phyloP scores from a whole-genome alignment of 2,113 vertebrate species.

The Garra rufa region DNA sequence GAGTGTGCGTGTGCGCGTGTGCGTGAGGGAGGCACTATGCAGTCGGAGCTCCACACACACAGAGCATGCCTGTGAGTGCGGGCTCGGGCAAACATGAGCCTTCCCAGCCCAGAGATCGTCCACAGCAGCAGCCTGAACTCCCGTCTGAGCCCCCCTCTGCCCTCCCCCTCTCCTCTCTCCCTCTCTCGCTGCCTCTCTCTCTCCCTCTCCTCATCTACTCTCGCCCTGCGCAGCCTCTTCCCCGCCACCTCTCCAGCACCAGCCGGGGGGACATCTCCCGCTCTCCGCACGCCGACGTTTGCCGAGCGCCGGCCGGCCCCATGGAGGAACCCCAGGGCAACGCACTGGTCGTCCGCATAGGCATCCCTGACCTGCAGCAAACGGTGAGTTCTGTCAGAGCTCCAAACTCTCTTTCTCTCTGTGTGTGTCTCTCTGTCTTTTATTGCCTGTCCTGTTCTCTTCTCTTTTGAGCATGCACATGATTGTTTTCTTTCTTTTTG shows the following conservation, averaged over 20 bases:
- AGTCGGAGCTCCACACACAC: constrained; percentile 57
- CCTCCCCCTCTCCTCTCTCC: constrained; percentile 44
- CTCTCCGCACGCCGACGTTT: constrained; percentile 56
- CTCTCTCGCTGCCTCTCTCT: constrained; percentile 54
- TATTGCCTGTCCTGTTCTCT: not conserved
- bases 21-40: constrained; percentile 53
- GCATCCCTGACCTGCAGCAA: constrained; percentile 60
- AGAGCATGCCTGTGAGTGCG: constrained; percentile 58
- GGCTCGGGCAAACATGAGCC: constrained; percentile 58
- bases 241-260: constrained; percentile 49
- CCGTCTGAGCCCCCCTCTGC: constrained; percentile 47
- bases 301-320: constrained; percentile 55
- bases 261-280: constrained; percentile 57
- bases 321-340: constrained; percentile 62
- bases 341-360: constrained; percentile 59
- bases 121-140: constrained; percentile 54
- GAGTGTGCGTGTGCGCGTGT: constrained; percentile 7
- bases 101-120: constrained; percentile 53
- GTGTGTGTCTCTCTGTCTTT: not conserved
- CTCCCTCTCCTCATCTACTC: constrained; percentile 55
- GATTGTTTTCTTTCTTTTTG: constrained; percentile 5
- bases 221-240: constrained; percentile 51
- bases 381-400: constrained; percentile 52
- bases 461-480: not conserved
- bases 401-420: constrained; percentile 46